These are phyloP conservation scores for Zaprionus obscuricornis DNA, from an alignment of 2,888 invertebrate genomes.

Conservation along the genomic window DNA sequence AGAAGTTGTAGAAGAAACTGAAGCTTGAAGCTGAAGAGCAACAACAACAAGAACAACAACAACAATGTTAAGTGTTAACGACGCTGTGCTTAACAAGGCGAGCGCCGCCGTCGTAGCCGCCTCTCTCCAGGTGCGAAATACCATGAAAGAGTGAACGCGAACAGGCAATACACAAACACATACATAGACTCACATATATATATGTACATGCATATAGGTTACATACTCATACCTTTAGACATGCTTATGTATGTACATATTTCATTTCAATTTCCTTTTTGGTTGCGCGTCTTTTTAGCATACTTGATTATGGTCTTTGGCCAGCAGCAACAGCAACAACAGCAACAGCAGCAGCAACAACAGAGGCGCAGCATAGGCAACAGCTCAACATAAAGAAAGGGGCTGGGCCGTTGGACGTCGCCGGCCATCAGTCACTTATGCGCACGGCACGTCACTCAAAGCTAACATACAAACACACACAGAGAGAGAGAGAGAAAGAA, in stretches of 20 bases:
- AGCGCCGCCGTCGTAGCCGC: constrained; percentile 67
- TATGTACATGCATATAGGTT: not conserved
- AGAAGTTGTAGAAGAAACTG: not conserved
- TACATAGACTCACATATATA: constrained; percentile 11
- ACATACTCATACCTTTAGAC: constrained; percentile 5
- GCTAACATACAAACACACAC: constrained; percentile 37
- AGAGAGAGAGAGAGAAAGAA: constrained; percentile 3
- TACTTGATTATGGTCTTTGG: constrained; percentile 78
- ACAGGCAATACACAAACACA: constrained; percentile 41
- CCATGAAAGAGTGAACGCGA: constrained; percentile 70
- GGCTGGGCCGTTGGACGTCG: constrained; percentile 75
- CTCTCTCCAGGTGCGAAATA: constrained; percentile 79
- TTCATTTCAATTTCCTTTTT: constrained; percentile 79
- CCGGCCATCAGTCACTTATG: constrained; percentile 79
- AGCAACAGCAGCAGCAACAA: constrained; percentile 1
- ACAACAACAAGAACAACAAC: constrained; percentile 10
- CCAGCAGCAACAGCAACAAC: constrained; percentile 32
- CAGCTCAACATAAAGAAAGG: constrained; percentile 51
- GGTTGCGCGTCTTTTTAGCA: constrained; percentile 78
- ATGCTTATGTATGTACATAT: constrained; percentile 54
- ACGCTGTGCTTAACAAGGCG: constrained; percentile 76
- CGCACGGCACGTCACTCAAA: constrained; percentile 77
- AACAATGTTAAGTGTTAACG: constrained; percentile 67
- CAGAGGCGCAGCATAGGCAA: constrained; percentile 11
- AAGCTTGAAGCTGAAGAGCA: not conserved